Evolutionary conservation across 2,797 vertebrate genomes (phyloP).

Genomic region (Thamnophis elegans): DNA sequence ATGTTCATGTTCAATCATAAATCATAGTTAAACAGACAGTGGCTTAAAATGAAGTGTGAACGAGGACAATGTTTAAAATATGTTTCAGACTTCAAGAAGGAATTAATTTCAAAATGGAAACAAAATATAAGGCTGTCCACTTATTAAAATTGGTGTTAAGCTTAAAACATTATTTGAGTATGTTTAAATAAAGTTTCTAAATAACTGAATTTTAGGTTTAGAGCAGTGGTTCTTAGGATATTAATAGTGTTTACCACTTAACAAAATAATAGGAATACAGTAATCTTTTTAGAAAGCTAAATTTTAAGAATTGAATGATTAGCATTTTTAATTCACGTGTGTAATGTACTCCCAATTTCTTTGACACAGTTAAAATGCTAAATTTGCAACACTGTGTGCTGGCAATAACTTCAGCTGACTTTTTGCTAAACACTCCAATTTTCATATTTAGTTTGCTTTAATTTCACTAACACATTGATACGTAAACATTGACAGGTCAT

Average conservation of each 20-base stretch:
- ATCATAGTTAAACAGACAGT: background rate
- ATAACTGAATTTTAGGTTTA: background rate
- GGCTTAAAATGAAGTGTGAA: background rate
- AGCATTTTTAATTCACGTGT: background rate
- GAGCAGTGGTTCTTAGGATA: conserved; percentile 25
- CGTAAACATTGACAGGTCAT: conserved; percentile 47
- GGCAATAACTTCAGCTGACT: conserved; percentile 41
- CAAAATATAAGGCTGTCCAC: background rate
- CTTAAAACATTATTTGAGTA: background rate
- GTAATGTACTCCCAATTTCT: conserved; percentile 30
- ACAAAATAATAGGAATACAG: background rate
- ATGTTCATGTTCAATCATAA: background rate
- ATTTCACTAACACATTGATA: conserved; percentile 36
- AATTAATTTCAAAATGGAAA: background rate
- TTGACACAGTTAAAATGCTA: conserved; percentile 7
- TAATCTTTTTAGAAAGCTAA: conserved; percentile 36
- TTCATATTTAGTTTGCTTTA: conserved; percentile 44
- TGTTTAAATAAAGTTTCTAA: conserved; percentile 16
- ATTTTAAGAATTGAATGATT: background rate
- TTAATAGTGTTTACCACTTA: conserved; percentile 15
- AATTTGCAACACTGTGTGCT: conserved; percentile 26
- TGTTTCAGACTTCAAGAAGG: background rate
- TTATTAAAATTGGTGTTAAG: background rate
- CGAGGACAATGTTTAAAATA: background rate
- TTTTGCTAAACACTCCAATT: conserved; percentile 41